phyloP scores from a whole-genome alignment of 2,888 invertebrate species.

The Cylloceria caligata region DNA sequence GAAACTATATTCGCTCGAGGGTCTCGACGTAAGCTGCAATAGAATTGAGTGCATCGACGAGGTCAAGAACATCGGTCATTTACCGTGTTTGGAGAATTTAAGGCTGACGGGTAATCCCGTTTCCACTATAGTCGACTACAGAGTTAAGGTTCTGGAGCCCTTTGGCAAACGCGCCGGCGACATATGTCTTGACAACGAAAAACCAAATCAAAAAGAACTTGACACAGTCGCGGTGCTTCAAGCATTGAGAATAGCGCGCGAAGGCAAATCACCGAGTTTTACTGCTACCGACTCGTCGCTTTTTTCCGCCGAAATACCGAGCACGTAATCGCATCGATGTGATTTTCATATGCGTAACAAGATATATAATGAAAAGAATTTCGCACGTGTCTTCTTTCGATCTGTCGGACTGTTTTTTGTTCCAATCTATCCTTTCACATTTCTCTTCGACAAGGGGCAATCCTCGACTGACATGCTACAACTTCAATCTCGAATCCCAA shows the following conservation, averaged over 20 bases:
- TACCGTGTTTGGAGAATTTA: conserved; percentile 95
- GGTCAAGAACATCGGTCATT: conserved; percentile 90
- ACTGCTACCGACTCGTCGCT: conserved; percentile 85
- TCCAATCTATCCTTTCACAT: too few species aligned
- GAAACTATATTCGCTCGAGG: conserved; percentile 94
- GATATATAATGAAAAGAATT: background rate
- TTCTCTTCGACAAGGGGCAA: background rate
- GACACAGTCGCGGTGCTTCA: conserved; percentile 96
- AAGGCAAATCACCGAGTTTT: conserved; percentile 88
- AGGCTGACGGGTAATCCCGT: conserved; percentile 95
- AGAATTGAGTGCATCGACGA: conserved; percentile 92
- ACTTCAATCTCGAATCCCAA: conserved; percentile 60
- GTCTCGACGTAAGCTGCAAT: conserved; percentile 95
- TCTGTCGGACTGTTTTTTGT: conserved; percentile 2
- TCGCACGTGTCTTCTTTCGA: conserved; percentile 3
- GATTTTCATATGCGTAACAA: background rate
- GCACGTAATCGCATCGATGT: conserved; percentile 68
- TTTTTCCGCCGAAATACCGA: conserved; percentile 82
- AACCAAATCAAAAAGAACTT: conserved; percentile 93
- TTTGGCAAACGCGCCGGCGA: conserved; percentile 94
- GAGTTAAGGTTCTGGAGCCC: conserved; percentile 94
- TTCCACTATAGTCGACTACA: conserved; percentile 94
- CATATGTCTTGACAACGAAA: conserved; percentile 95
- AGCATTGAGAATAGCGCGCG: conserved; percentile 92
- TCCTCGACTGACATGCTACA: too few species aligned